Evolutionary conservation across 2,888 invertebrate genomes (phyloP), one percentile per base, ranked within the genome.

Genomic region (Melanchra persicariae): DNA sequence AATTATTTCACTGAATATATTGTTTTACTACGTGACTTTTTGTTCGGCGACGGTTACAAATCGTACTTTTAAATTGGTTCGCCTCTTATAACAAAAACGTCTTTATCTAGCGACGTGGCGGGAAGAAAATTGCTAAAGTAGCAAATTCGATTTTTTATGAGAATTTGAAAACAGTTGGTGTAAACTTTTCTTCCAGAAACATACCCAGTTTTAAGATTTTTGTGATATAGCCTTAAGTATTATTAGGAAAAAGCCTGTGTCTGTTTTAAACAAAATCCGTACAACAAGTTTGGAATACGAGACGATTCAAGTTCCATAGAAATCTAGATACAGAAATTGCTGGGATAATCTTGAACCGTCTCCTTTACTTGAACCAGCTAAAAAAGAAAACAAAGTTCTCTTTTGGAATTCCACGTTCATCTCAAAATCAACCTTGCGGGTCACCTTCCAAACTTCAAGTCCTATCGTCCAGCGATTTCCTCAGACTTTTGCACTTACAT

Each of bases 1-100:
- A 88, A 89, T 89, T 88, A 87, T 87, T 88, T 86, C 83, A 86
- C 83, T 81, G 84, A 88, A 87, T 86, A 82, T 85, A 86, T 82
- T 87, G 84, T 85, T 83, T 69, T 80, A 82, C 77, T 87, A 84
- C 84, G 87, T 87, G 86, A 86, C 86, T 83, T 75, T 81, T 70
- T 76, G 80, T 78, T 77, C 66, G 4, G 57, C 72, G 74, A 70
- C 63, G 76, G 83, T 78, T 74, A 85, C 84, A 85, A 85, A 83
- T 84, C 77, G 83, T 47, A 81, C 68, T 83, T 85, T 83, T 81
- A 81, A 85, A 83, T 83, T 81, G 75, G 68, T 72, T 45, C 7
- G 55, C 24, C 68, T 70, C 70, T 77, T 80, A 57, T 78, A 73
- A 74, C 70, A 63, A 62, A 67, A 63, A 67, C 57, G 67, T 62